Evolutionary conservation across 2,797 vertebrate genomes (phyloP).

Genomic region (Sebastes kiyomatsui): DNA sequence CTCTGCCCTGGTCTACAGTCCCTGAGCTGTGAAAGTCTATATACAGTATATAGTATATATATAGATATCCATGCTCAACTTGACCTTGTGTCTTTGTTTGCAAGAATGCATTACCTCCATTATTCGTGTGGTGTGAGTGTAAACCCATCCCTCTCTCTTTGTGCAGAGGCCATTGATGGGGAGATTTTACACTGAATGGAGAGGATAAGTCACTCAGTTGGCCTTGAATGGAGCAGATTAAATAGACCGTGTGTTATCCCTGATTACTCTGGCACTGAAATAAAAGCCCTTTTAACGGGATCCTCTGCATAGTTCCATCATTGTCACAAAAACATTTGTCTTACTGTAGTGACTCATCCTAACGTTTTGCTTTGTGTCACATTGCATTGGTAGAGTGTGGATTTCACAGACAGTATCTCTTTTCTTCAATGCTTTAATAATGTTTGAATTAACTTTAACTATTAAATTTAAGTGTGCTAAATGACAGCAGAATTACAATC

Average conservation of each 20-base stretch:
- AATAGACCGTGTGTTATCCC: slow-evolving; percentile 60
- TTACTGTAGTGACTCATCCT: background rate
- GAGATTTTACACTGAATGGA: slow-evolving; percentile 60
- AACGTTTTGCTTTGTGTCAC: background rate
- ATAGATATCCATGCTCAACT: background rate
- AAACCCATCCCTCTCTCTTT: slow-evolving; percentile 63
- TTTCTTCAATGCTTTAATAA: background rate
- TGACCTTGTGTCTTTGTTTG: slow-evolving; percentile 16
- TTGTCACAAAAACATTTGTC: background rate
- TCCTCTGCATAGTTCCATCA: slow-evolving; percentile 12
- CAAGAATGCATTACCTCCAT: slow-evolving; percentile 30
- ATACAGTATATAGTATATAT: too few species aligned
- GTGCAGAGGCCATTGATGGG: slow-evolving; percentile 53
- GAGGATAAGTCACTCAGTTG: slow-evolving; percentile 59
- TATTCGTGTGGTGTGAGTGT: slow-evolving; percentile 10
- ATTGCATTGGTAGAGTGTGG: background rate
- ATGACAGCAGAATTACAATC: background rate
- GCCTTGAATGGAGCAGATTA: slow-evolving; percentile 70
- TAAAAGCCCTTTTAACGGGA: slow-evolving; percentile 53
- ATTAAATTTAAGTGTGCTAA: background rate
- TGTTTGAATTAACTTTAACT: background rate
- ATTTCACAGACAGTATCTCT: background rate
- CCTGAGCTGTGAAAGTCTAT: background rate
- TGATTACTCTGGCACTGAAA: slow-evolving; percentile 41
- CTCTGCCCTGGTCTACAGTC: background rate